Evolutionary conservation across 2,888 invertebrate genomes (phyloP), one percentile per base, ranked within the genome.

Genomic region (Lacanobia oleracea): DNA sequence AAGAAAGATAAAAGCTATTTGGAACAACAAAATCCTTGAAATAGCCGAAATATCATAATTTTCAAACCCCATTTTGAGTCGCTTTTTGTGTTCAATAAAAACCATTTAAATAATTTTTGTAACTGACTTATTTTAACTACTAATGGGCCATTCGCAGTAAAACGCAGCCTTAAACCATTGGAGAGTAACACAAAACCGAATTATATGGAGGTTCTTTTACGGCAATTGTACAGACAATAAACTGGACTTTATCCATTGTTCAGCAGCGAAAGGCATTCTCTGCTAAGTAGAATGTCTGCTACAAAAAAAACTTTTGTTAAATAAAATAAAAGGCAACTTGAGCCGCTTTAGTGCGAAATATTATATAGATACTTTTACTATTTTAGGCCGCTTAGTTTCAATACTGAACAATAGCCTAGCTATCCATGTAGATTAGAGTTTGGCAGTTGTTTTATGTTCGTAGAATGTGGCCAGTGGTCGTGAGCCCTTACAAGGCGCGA

Each of bases 251-350:
- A 23, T 27, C 66, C 61, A 62, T 72, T 79, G 53, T 57, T 16
- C 27, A 43, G 56, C 10, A 72, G 54, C 27, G 82, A 79, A 82
- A 72, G 72, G 33, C 18, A 62, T 57, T 66, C 33, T 51, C 37
- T 53, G 21, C 27, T 51, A 43, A 68, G 23, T 40, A 59, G 27
- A 69, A 65, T 54, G 12, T 54, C 57, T 54, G 45, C 51, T 37
- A 57, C 40, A 69, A 76, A 81, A n/a, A 77, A 71, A 51, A 21
- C 51, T 43, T 81, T 76, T 81, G 69, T 77, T 64, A 43, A 21
- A 54, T 60, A 23, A 33, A 12, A 51, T 63, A 68, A 53, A 64
- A 56, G 33, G 23, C 27, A 33, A 23, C 54, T 68, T 54, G 14
- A 53, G 10, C 16, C 21, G 4, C 37, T 27, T 9, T 43, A 59